These are phyloP conservation scores for Atherix ibis DNA, from an alignment of 2,888 invertebrate genomes.

Conservation along the genomic window DNA sequence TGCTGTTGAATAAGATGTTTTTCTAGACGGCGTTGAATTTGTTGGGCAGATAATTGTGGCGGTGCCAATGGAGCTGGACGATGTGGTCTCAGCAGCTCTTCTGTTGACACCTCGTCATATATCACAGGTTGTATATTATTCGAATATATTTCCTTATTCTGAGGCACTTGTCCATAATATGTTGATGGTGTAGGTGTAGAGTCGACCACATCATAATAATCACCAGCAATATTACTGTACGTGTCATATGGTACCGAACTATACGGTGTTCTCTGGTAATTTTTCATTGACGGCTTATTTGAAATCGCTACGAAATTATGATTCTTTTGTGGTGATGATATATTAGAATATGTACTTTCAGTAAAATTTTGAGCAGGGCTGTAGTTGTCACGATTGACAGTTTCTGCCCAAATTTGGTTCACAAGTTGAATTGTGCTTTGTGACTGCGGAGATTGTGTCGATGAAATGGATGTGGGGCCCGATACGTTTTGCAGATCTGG, in stretches of 20 bases:
- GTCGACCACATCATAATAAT: slow-evolving; percentile 26
- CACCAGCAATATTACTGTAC: slow-evolving; percentile 17
- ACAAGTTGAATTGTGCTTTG: slow-evolving; percentile 28
- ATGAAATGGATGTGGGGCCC: slow-evolving; percentile 1
- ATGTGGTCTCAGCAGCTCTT: slow-evolving; percentile 37
- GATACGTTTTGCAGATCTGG: neutral
- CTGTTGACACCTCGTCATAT: slow-evolving; percentile 30
- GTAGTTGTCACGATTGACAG: slow-evolving; percentile 16
- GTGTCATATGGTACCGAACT: slow-evolving; percentile 14
- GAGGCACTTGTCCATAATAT: slow-evolving; percentile 27
- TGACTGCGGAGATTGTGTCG: neutral
- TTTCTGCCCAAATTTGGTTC: slow-evolving; percentile 38
- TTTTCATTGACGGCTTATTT: slow-evolving; percentile 21
- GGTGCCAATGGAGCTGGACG: slow-evolving; percentile 45
- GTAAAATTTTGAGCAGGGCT: slow-evolving; percentile 5
- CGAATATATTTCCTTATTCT: slow-evolving; percentile 7
- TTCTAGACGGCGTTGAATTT: slow-evolving; percentile 31
- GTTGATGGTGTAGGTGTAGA: slow-evolving; percentile 20
- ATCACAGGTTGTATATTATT: slow-evolving; percentile 16
- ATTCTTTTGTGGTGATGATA: slow-evolving; percentile 16
- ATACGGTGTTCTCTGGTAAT: slow-evolving; percentile 7
- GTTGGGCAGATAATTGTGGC: slow-evolving; percentile 29
- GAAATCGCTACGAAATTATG: slow-evolving; percentile 29
- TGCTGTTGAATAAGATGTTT: slow-evolving; percentile 22
- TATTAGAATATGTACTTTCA: slow-evolving; percentile 9